These are phyloP conservation scores for Arenaria interpres DNA, from an alignment of 2,113 vertebrate species.

Conservation along the genomic window DNA sequence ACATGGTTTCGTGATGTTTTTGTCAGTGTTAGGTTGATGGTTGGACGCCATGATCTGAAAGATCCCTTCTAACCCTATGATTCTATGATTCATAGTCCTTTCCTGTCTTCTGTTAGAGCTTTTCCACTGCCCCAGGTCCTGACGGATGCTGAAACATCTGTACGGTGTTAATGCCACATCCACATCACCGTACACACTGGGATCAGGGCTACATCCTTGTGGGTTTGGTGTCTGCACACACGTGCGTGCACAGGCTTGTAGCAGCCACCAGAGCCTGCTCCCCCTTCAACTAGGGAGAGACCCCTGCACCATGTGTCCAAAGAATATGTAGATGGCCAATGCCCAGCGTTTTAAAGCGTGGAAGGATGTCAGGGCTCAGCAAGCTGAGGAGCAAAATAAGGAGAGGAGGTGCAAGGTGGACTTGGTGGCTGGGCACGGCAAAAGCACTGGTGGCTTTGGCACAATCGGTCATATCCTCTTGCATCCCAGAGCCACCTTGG, in stretches of 20 bases:
- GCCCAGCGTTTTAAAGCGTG: background rate
- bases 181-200: background rate
- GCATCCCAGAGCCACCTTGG: background rate
- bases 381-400: background rate
- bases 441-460: background rate
- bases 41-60: background rate
- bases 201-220: background rate
- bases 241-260: background rate
- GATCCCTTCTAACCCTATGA: background rate
- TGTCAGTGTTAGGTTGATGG: background rate
- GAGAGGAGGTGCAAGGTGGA: background rate
- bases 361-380: background rate
- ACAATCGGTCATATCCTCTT: rapidly evolving
- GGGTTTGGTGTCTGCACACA: background rate
- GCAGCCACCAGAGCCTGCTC: background rate
- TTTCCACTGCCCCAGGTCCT: background rate
- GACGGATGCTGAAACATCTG: background rate
- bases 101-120: background rate
- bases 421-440: background rate
- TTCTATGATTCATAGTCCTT: background rate
- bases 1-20: background rate
- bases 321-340: background rate
- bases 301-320: background rate
- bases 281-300: background rate
- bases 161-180: background rate